These are phyloP conservation scores for Fragum sueziense DNA, from an alignment of 2,888 invertebrate species.

Conservation along the genomic window DNA sequence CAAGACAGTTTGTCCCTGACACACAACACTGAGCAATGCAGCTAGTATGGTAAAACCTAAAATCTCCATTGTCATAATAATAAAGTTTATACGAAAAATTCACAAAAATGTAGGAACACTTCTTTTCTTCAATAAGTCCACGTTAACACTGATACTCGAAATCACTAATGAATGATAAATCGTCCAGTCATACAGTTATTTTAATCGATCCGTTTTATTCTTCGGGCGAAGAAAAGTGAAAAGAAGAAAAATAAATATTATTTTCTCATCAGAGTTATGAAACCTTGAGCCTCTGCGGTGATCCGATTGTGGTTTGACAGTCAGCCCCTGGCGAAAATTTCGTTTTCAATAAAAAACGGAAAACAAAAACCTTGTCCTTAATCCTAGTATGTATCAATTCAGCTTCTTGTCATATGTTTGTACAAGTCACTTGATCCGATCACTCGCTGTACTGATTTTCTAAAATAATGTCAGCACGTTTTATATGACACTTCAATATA, in stretches of 20 bases:
- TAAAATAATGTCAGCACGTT: slow-evolving; percentile 4
- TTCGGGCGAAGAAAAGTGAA: slow-evolving; percentile 22
- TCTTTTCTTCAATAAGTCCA: neutral
- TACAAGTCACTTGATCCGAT: neutral
- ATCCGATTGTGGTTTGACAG: slow-evolving; percentile 10
- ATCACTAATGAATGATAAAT: slow-evolving; percentile 13
- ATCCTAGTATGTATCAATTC: slow-evolving; percentile 35
- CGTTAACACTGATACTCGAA: neutral
- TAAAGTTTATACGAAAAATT: neutral
- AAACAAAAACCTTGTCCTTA: slow-evolving; percentile 37
- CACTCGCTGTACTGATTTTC: neutral
- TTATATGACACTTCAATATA: slow-evolving; percentile 10
- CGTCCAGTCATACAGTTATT: neutral
- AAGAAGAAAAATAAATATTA: slow-evolving; percentile 58
- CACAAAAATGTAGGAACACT: neutral
- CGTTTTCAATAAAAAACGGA: slow-evolving; percentile 9
- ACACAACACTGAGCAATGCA: neutral
- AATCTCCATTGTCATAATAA: neutral
- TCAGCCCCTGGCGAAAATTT: neutral
- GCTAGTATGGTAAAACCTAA: neutral
- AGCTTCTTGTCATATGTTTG: neutral
- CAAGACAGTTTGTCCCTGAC: slow-evolving; percentile 47
- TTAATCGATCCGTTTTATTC: slow-evolving; percentile 23
- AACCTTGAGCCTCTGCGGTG: slow-evolving; percentile 8
- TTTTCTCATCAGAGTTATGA: slow-evolving; percentile 54